Percentiles rank a stretch among this genome's conserved stretches.
Evolutionary conservation across 2,888 invertebrate species (phyloP).

Genomic region (Therioaphis trifolii): DNA sequence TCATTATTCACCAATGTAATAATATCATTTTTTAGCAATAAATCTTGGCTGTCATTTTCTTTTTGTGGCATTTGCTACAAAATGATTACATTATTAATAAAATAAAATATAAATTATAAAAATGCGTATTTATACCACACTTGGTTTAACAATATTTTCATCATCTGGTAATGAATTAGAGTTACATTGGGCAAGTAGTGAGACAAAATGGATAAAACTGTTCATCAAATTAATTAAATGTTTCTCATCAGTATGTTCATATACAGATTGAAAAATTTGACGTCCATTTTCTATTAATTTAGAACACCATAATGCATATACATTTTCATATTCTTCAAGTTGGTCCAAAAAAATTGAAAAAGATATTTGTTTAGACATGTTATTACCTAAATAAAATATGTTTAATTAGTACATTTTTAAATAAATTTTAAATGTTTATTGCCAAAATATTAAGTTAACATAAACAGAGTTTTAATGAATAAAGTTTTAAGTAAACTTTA

Average conservation of each 20-base stretch:
- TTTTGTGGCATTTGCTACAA: background rate
- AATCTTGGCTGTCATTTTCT: conserved; percentile 24
- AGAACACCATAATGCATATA: background rate
- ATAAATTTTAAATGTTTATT: no score
- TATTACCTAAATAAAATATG: conserved; percentile 9
- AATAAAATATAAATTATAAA: background rate
- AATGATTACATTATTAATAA: background rate
- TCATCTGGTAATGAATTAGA: background rate
- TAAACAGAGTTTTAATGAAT: no score
- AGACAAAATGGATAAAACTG: conserved; percentile 20
- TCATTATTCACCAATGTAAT: conserved; percentile 37
- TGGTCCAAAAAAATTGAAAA: conserved; percentile 6
- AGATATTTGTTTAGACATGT: conserved; percentile 11
- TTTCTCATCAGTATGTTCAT: conserved; percentile 2
- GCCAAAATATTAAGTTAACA: no score
- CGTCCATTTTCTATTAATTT: conserved; percentile 34
- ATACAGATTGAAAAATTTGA: background rate
- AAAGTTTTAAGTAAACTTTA: no score
- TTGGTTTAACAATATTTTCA: background rate
- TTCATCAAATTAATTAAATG: conserved; percentile 22
- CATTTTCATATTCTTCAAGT: conserved; percentile 39
- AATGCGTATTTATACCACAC: background rate
- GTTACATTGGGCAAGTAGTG: conserved; percentile 12
- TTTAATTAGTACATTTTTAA: background rate
- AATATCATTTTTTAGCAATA: conserved; percentile 32